Evolutionary conservation across 2,888 invertebrate genomes (phyloP).

Genomic region (Ophioninae sp.): DNA sequence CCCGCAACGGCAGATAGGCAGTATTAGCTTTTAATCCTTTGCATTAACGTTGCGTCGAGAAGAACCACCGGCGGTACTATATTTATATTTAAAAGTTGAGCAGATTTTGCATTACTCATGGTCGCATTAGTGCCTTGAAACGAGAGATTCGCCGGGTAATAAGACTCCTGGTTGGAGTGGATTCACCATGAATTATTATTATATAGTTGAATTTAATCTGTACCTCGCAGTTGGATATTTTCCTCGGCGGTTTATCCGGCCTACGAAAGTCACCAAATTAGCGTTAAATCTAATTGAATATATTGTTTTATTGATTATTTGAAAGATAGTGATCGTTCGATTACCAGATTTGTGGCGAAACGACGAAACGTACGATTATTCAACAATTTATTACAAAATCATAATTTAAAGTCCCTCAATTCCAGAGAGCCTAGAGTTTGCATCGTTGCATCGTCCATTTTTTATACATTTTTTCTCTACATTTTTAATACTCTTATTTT

Average conservation of each 20-base stretch:
- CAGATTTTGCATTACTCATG: constrained; percentile 68
- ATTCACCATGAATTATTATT: constrained; percentile 27
- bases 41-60: constrained; percentile 64
- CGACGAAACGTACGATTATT: neutral
- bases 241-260: neutral
- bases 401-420: no score
- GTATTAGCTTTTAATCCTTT: constrained; percentile 70
- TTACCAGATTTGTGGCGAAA: neutral
- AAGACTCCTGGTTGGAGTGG: constrained; percentile 13
- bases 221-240: neutral
- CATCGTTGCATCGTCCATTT: no score
- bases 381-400: no score
- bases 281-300: neutral
- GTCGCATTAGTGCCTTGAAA: constrained; percentile 45
- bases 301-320: neutral
- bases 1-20: constrained; percentile 31
- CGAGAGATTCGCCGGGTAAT: constrained; percentile 21
- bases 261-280: neutral
- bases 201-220: constrained; percentile 11
- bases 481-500: no score
- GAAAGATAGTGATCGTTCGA: neutral
- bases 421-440: no score
- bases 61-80: constrained; percentile 43
- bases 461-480: no score
- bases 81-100: constrained; percentile 68